Conservation (phyloP, 2,888 invertebrate species). For the Artemia sp. region DNA sequence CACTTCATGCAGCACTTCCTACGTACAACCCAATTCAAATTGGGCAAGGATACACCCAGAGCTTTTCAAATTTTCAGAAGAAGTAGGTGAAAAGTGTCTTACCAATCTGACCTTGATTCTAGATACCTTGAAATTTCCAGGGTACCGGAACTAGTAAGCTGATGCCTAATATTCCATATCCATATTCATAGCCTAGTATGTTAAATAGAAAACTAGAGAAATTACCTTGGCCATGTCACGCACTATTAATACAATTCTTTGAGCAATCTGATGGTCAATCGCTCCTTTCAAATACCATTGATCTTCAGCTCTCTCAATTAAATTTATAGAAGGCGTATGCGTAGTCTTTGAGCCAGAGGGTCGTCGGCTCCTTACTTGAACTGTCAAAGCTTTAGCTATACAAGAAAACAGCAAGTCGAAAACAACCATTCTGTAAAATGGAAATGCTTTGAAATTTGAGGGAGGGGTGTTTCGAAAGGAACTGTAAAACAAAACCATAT, state of each 20-base stretch:
- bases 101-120: no score
- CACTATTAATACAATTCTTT: slow-evolving; percentile 66
- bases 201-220: no score
- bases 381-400: slow-evolving; percentile 71
- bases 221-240: slow-evolving; percentile 80
- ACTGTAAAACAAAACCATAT: no score
- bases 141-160: no score
- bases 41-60: no score
- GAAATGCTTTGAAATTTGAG: not conserved
- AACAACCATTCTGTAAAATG: slow-evolving; percentile 46
- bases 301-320: slow-evolving; percentile 25
- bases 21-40: slow-evolving; percentile 23
- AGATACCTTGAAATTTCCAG: no score
- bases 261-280: slow-evolving; percentile 66
- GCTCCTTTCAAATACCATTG: slow-evolving; percentile 74
- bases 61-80: no score
- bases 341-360: slow-evolving; percentile 33
- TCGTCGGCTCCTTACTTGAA: slow-evolving; percentile 68
- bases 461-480: no score
- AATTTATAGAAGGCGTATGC: slow-evolving; percentile 28
- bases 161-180: no score
- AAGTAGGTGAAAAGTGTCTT: no score
- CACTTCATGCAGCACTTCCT: not conserved
- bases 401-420: slow-evolving; percentile 77
- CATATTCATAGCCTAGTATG: no score